Evolutionary conservation across 1,140 invertebrate genomes (phyloP).

Genomic region (Heliconius nattereri): DNA sequence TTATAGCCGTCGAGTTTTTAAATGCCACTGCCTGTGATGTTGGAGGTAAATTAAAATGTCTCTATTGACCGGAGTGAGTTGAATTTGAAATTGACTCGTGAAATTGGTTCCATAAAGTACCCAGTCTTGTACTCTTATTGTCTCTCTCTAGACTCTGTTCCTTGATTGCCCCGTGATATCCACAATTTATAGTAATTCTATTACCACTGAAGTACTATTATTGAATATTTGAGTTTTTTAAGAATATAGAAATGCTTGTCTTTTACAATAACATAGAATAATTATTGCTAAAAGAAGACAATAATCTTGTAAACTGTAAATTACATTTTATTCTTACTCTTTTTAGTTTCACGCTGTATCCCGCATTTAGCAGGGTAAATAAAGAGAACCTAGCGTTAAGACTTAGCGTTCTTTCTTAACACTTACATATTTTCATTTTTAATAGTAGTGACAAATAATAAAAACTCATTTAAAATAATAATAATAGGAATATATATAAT

Average conservation of each 20-base stretch:
- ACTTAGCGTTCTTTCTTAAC: too few relatives aligned
- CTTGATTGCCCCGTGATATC: neutral
- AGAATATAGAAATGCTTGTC: neutral
- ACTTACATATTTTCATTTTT: too few relatives aligned
- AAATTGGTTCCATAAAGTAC: constrained; percentile 40
- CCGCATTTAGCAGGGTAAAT: too few relatives aligned
- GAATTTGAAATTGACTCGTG: constrained; percentile 40
- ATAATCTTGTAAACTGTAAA: neutral
- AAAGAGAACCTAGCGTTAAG: too few relatives aligned
- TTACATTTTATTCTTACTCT: neutral
- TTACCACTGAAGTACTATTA: neutral
- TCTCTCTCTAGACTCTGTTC: neutral
- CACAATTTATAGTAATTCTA: neutral
- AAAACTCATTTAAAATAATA: neutral
- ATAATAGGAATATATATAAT: neutral
- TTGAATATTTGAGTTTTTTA: neutral
- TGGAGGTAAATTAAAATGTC: constrained; percentile 51
- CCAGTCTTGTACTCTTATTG: constrained; percentile 22
- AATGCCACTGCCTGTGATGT: constrained; percentile 50
- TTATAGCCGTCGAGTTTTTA: constrained; percentile 58
- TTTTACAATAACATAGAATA: neutral
- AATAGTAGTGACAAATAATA: too few relatives aligned
- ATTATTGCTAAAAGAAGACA: too few relatives aligned
- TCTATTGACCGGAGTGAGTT: constrained; percentile 42
- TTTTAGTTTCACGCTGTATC: too few relatives aligned